Conservation (phyloP, 2,797 vertebrate species). For the Gymnopithys bicolor region DNA sequence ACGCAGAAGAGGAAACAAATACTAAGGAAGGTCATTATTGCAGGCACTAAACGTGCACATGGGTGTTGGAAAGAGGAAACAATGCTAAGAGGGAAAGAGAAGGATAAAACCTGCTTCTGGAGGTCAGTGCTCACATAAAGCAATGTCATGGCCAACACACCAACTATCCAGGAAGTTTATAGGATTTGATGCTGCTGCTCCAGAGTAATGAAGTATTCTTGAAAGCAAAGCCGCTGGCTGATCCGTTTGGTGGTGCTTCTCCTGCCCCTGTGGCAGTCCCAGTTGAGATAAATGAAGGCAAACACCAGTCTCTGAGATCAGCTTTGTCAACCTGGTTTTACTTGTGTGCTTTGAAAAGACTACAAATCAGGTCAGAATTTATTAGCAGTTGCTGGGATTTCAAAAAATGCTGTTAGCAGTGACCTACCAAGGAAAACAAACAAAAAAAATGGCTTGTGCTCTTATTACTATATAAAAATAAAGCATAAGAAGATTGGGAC, state of each 20-base stretch:
- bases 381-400: not conserved
- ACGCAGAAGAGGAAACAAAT: not conserved
- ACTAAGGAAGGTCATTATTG: not conserved
- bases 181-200: not conserved
- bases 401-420: not conserved
- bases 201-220: not conserved
- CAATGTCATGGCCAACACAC: not conserved
- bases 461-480: not conserved
- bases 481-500: not conserved
- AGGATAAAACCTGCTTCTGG: not conserved
- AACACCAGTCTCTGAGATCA: not conserved
- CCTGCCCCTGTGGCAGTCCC: not conserved
- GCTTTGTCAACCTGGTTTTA: constrained; percentile 17
- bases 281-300: not conserved
- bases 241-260: not conserved
- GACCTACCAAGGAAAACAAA: constrained; percentile 18
- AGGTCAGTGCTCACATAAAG: not conserved
- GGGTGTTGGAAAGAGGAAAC: not conserved
- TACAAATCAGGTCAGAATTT: constrained; percentile 33
- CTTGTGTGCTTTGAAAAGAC: constrained; percentile 8
- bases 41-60: not conserved
- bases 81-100: not conserved
- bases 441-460: not conserved
- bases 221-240: not conserved
- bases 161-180: not conserved